phyloP scores from a whole-genome alignment of 2,113 vertebrate genomes.

The Turnix velox region DNA sequence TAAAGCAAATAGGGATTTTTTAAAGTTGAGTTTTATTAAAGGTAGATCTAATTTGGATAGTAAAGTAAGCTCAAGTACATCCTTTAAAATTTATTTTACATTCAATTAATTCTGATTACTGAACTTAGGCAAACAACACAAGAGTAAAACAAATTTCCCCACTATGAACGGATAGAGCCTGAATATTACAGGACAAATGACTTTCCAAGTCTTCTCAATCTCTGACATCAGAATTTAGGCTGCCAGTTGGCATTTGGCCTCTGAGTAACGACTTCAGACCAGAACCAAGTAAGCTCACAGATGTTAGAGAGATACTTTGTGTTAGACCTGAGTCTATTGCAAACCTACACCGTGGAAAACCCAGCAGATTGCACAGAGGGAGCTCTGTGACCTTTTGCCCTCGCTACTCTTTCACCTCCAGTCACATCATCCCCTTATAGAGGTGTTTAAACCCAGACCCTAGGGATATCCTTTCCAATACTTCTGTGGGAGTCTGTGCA shows the following conservation, averaged over 20 bases:
- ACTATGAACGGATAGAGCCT: neutral
- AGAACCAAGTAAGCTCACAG: neutral
- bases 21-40: neutral
- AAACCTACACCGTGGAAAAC: fast-evolving
- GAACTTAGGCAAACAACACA: neutral
- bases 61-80: fast-evolving
- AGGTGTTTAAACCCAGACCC: neutral
- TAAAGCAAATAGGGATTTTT: neutral
- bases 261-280: fast-evolving
- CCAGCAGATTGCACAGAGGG: fast-evolving
- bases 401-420: fast-evolving
- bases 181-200: neutral
- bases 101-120: neutral
- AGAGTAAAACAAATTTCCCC: neutral
- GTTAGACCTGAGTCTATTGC: neutral
- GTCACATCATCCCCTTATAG: too few relatives aligned
- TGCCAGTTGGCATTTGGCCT: neutral
- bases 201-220: neutral
- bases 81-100: neutral
- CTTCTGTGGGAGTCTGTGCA: neutral
- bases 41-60: neutral
- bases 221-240: neutral
- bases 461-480: neutral
- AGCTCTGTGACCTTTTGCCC: too few relatives aligned
- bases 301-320: neutral